phyloP scores from a whole-genome alignment of 2,797 vertebrate genomes.

The Synaphobranchus kaupii region DNA sequence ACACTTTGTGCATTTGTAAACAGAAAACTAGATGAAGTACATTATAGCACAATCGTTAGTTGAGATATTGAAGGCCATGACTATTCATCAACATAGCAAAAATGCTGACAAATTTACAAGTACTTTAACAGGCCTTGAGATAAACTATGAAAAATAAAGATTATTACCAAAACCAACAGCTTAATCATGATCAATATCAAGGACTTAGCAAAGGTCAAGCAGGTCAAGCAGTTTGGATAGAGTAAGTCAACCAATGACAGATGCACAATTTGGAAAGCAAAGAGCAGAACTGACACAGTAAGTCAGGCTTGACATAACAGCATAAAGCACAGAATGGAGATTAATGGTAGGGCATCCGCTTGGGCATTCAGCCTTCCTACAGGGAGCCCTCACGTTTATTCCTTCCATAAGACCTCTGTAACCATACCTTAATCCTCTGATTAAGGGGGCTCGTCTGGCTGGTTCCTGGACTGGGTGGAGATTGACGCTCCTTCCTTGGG shows the following conservation, averaged over 20 bases:
- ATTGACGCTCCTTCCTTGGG: conserved; percentile 90
- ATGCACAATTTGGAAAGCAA: background rate
- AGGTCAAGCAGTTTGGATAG: background rate
- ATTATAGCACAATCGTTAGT: background rate
- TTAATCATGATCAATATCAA: background rate
- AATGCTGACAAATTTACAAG: background rate
- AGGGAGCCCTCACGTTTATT: background rate
- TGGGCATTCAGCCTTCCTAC: background rate
- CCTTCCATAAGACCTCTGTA: background rate
- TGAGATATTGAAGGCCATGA: background rate
- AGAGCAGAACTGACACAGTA: background rate
- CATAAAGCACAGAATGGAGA: background rate
- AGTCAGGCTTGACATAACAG: background rate
- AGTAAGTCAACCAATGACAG: too few relatives aligned
- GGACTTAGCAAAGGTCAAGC: background rate
- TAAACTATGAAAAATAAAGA: background rate
- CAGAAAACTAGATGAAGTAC: background rate
- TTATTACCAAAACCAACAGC: background rate
- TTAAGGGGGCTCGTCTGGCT: conserved; percentile 82
- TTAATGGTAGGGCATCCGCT: background rate
- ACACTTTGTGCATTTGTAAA: background rate
- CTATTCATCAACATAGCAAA: background rate
- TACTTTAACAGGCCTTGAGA: background rate
- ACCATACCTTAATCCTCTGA: conserved; percentile 5
- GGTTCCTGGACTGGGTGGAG: conserved; percentile 99